Base-by-base conservation (phyloP, 2,888 invertebrate genomes). In the Punctoribates punctum region DNA sequence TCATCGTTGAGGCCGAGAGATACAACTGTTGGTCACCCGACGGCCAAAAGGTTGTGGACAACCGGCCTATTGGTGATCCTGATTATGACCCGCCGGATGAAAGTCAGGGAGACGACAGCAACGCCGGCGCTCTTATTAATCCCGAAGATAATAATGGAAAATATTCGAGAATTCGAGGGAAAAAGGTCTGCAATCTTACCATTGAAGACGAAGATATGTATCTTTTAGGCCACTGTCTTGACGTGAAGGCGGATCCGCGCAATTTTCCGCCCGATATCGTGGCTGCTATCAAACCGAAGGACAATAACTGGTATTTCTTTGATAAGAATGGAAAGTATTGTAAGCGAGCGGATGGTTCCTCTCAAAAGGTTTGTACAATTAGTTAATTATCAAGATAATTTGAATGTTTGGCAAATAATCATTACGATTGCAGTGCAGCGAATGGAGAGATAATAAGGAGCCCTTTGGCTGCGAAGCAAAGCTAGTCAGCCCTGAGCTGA, bases 321-420 rank as follows among this genome's bases (percentile, higher is more conserved):
- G 15, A 72, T 20, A 72, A 72, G 48, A 27, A 72, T 1, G 72
- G 72, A 72, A 72, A 72, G 38, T 72, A 72, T 72, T 72, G 72
- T 9, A 72, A 72, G 48, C 11, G 72, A 42, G 6, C 25, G 4
- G 23, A 42, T 15, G 46, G 46, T 38, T 20, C 11, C 1, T 15
- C n/a, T 48, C 1, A 72, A 27, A 17, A 48, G 72, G 72, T 72
- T 65, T 34, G 29, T n/a, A n/a, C n/a, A n/a, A n/a, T n/a, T n/a
- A n/a, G n/a, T n/a, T n/a, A n/a, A n/a, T n/a, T n/a, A n/a, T n/a
- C n/a, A n/a, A n/a, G n/a, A n/a, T n/a, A n/a, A n/a, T n/a, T n/a
- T n/a, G n/a, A n/a, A n/a, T n/a, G n/a, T n/a, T n/a, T n/a, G n/a
- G n/a, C n/a, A n/a, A n/a, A n/a, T n/a, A n/a, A n/a, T n/a, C n/a